phyloP scores from a whole-genome alignment of 2,113 vertebrate species.

The Amphilophus citrinellus region DNA sequence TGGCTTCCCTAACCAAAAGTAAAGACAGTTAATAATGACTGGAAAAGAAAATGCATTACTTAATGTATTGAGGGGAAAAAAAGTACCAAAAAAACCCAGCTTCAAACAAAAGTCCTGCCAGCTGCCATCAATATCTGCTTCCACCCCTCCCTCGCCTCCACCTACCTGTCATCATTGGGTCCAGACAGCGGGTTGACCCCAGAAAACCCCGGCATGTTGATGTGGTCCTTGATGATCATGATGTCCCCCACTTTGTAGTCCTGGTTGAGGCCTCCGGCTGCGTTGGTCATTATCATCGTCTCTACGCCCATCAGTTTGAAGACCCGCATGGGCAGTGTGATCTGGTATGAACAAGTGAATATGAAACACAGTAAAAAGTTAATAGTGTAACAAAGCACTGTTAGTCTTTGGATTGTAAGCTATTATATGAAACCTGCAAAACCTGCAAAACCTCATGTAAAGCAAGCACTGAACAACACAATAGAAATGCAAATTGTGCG shows the following conservation, averaged over 20 bases:
- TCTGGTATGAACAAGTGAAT: slow-evolving; percentile 73
- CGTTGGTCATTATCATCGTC: slow-evolving; percentile 91
- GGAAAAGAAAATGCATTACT: not conserved
- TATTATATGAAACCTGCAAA: fast-evolving
- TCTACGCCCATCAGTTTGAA: slow-evolving; percentile 91
- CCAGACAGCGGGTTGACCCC: slow-evolving; percentile 89
- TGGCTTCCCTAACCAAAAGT: not conserved
- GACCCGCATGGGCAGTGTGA: slow-evolving; percentile 91
- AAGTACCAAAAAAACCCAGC: not conserved
- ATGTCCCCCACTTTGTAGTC: slow-evolving; percentile 92
- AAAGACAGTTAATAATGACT: not conserved
- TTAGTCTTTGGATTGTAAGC: not conserved
- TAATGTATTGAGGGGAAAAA: not conserved
- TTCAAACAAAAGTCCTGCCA: not conserved
- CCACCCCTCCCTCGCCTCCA: not conserved
- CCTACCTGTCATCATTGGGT: slow-evolving; percentile 89
- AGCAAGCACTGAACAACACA: not conserved
- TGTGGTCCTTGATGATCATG: slow-evolving; percentile 94
- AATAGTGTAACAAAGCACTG: not conserved
- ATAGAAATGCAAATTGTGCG: not conserved
- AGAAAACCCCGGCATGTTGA: slow-evolving; percentile 90
- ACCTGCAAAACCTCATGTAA: not conserved
- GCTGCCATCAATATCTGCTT: not conserved
- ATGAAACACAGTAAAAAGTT: not conserved
- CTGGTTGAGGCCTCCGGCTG: slow-evolving; percentile 92